These are phyloP conservation scores for Linnaemya tessellans DNA, from an alignment of 2,888 invertebrate genomes.

Conservation along the genomic window DNA sequence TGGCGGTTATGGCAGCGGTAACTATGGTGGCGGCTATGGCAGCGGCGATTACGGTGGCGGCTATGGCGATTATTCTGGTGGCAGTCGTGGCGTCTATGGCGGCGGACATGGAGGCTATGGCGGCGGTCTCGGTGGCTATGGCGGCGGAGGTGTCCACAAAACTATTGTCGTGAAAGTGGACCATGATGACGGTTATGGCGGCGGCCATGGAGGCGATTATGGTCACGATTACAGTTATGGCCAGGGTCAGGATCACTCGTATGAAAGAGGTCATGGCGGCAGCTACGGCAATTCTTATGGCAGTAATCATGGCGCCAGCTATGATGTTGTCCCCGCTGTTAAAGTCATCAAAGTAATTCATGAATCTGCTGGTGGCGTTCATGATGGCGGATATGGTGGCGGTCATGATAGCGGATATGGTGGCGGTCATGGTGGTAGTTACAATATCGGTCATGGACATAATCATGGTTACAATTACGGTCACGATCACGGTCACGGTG, in stretches of 20 bases:
- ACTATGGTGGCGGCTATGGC: slow-evolving; percentile 10
- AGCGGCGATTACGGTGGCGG: background rate
- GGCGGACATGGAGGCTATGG: slow-evolving; percentile 39
- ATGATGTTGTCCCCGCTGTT: background rate
- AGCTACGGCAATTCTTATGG: background rate
- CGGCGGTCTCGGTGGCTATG: slow-evolving; percentile 20
- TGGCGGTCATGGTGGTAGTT: slow-evolving; percentile 34
- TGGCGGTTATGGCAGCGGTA: background rate
- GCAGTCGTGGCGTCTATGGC: slow-evolving; percentile 1
- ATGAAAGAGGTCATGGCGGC: background rate
- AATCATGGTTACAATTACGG: background rate
- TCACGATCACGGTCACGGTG: background rate
- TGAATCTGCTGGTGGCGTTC: slow-evolving; percentile 12
- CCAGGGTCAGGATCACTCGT: background rate
- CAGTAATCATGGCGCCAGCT: background rate
- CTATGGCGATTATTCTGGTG: background rate
- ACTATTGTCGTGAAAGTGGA: background rate
- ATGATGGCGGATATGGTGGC: background rate
- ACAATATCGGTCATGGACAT: too few relatives aligned
- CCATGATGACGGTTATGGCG: background rate
- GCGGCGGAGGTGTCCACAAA: background rate
- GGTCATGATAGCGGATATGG: slow-evolving; percentile 21
- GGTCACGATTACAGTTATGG: slow-evolving; percentile 12
- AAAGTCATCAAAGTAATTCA: slow-evolving; percentile 30
- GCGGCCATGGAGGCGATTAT: slow-evolving; percentile 27